A percentile compares a stretch with the other conserved stretches of the same genome.
Evolutionary conservation across 2,113 vertebrate species (phyloP).

Genomic region (Syngnathus scovelli): DNA sequence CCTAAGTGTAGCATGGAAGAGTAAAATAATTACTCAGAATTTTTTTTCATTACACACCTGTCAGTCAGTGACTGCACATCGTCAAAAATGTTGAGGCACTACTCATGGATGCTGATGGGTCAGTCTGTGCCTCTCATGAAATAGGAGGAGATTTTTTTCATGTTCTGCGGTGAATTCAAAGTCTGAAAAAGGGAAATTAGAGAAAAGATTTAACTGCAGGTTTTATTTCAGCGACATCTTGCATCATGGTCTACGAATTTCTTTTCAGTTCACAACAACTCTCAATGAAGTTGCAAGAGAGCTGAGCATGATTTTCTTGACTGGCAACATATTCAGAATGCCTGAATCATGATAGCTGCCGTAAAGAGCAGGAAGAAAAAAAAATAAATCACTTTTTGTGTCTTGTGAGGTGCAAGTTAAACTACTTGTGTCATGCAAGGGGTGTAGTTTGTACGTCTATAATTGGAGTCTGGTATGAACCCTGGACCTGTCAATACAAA

Average conservation of each 20-base stretch:
- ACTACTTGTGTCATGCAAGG: not conserved
- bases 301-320: constrained; percentile 11
- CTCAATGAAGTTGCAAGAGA: not conserved
- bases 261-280: not conserved
- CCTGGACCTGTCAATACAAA: not conserved
- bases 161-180: constrained; percentile 69
- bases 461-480: not conserved
- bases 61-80: constrained; percentile 12
- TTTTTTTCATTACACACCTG: constrained; percentile 4
- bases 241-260: not conserved
- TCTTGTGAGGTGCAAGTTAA: not conserved
- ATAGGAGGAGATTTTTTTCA: constrained; percentile 91
- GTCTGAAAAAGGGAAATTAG: constrained; percentile 58
- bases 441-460: not conserved
- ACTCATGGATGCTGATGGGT: constrained; percentile 13
- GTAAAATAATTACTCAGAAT: constrained; percentile 4
- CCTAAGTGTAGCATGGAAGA: not conserved
- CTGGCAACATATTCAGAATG: constrained; percentile 10
- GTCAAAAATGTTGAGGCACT: constrained; percentile 8
- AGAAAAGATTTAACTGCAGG: not conserved
- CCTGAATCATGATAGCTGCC: not conserved
- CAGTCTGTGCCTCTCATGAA: constrained; percentile 75
- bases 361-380: not conserved
- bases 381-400: not conserved
- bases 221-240: not conserved